Conservation (phyloP, 2,888 invertebrate genomes). For the Charanyca ferruginea region DNA sequence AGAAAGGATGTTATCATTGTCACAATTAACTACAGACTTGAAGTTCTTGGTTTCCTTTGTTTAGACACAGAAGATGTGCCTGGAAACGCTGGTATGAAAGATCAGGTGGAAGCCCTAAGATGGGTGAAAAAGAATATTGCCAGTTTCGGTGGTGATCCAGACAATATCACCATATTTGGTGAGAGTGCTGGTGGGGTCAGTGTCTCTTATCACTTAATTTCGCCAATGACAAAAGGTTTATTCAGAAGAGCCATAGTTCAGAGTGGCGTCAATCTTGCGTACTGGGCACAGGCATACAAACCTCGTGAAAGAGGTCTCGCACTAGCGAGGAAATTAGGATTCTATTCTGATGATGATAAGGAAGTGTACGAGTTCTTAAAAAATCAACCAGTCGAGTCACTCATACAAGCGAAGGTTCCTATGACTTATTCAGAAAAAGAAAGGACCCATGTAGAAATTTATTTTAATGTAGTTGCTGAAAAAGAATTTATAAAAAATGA, state of each 20-base stretch:
- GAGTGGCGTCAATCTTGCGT: slow-evolving; percentile 92
- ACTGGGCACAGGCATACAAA: slow-evolving; percentile 88
- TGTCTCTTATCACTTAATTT: slow-evolving; percentile 72
- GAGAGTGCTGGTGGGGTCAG: slow-evolving; percentile 76
- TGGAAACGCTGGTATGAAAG: slow-evolving; percentile 80
- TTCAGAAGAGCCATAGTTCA: slow-evolving; percentile 91
- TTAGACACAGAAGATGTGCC: slow-evolving; percentile 75
- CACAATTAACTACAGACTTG: slow-evolving; percentile 80
- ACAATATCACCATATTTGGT: slow-evolving; percentile 74
- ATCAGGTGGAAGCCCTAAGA: slow-evolving; percentile 76
- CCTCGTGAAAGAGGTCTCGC: slow-evolving; percentile 83
- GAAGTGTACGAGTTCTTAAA: slow-evolving; percentile 69
- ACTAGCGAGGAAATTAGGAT: slow-evolving; percentile 71
- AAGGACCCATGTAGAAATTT: slow-evolving; percentile 34
- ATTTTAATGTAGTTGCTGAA: slow-evolving; percentile 70
- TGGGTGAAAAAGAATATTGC: slow-evolving; percentile 74
- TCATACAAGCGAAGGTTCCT: slow-evolving; percentile 52
- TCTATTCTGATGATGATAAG: slow-evolving; percentile 65
- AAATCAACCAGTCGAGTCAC: slow-evolving; percentile 60
- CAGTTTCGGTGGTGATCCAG: slow-evolving; percentile 73
- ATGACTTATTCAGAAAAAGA: slow-evolving; percentile 61
- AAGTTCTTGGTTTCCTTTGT: slow-evolving; percentile 76
- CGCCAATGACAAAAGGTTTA: slow-evolving; percentile 78
- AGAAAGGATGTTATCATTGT: slow-evolving; percentile 74
- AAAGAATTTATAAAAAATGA: slow-evolving; percentile 70